A percentile compares a stretch with the other conserved stretches of the same genome.
phyloP scores from a whole-genome alignment of 2,888 invertebrate genomes.

The Dicycla oo region DNA sequence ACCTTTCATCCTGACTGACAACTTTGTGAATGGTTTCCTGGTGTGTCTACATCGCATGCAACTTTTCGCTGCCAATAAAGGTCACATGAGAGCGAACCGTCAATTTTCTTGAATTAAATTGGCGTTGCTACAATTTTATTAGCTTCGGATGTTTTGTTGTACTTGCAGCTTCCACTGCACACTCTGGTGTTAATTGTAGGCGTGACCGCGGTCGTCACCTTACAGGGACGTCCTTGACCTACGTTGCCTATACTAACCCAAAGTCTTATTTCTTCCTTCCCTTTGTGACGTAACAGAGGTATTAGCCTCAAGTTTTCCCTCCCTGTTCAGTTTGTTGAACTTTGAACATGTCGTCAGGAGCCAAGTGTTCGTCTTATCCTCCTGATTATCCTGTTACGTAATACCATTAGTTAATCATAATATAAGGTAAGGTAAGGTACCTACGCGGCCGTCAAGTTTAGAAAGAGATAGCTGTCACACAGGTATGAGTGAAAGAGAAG shows the following conservation, averaged over 20 bases:
- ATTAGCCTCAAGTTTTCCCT: slow-evolving; percentile 56
- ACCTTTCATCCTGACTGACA: not conserved
- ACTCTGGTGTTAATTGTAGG: not conserved
- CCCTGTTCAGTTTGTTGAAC: slow-evolving; percentile 49
- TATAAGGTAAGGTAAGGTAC: slow-evolving; percentile 16
- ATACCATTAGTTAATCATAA: slow-evolving; percentile 14
- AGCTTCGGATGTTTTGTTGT: not conserved
- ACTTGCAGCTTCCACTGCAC: not conserved
- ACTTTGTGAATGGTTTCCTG: not conserved
- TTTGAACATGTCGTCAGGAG: slow-evolving; percentile 47
- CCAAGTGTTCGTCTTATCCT: slow-evolving; percentile 43
- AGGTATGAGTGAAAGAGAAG: no score
- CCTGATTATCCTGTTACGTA: slow-evolving; percentile 51
- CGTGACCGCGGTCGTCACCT: slow-evolving; percentile 10
- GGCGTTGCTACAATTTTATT: no score
- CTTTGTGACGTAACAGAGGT: slow-evolving; percentile 50
- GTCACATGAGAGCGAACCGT: not conserved
- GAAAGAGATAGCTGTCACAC: not conserved
- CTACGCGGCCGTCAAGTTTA: not conserved
- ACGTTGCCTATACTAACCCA: slow-evolving; percentile 2
- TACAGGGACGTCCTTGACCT: slow-evolving; percentile 41
- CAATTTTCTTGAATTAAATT: not conserved
- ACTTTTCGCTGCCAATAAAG: not conserved
- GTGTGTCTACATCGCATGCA: not conserved
- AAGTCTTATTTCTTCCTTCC: slow-evolving; percentile 57